Base-by-base conservation (phyloP, 2,797 vertebrate genomes). In the Sebastes kiyomatsui region DNA sequence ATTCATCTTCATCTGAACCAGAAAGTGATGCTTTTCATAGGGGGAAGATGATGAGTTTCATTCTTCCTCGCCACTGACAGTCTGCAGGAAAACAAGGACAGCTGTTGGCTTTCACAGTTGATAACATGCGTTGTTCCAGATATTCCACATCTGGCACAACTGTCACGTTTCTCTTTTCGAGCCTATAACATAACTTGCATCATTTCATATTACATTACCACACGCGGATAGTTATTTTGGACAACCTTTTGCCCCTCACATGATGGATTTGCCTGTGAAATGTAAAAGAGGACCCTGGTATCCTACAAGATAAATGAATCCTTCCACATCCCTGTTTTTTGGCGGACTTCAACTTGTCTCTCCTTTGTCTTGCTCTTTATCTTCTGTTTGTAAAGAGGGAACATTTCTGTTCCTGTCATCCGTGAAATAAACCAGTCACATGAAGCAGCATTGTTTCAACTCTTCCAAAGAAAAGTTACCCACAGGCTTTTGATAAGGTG, bases 331-430 rank as follows among this genome's bases (percentile, higher is more conserved):
- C 38, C 33, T 27, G 30, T 12, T 70, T 69, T 72, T 69, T 80
- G 75, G 66, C 67, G 59, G 61, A 75, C 72, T 77, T 76, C 56
- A 72, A 38, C 55, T 72, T 38, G 38, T 77, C 32, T 80, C 75
- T 82, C 77, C 25, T 77, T 79, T 82, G 64, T 81, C 67, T 67
- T 42, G 12, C 32, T 77, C 77, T 82, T 46, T 85, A 90, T 89
- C 86, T 87, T 66, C 20, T 22, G 10, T 81, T 81, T 81, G 69
- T 42, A 52, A 73, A 60, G 46, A 82, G 56, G 55, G 67, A 84
- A 79, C 76, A 85, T 93, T 92, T 91, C 69, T 84, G 69, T 82
- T 86, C 78, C 84, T 79, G 83, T 87, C 90, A 61, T 59, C 28
- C 32, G 46, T 71, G 67, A 89, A 84, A 86, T 76, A 88, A 90